Evolutionary conservation across 2,888 invertebrate genomes (phyloP), one percentile per base, ranked within the genome.

Genomic region (Drosophila melanosoma): DNA sequence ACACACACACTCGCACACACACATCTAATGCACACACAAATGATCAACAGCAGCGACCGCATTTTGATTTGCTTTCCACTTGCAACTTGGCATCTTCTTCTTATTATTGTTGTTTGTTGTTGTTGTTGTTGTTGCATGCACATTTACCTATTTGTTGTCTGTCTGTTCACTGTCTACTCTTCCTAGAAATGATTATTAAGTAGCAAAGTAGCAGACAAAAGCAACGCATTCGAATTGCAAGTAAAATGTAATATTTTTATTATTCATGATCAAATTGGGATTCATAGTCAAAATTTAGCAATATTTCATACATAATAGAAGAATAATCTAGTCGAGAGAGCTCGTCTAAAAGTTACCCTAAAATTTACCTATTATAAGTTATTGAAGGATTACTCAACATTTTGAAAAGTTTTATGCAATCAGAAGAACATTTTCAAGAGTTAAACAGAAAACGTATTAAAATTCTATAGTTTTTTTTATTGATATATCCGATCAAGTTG

Each of bases 31-130:
- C 20, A 38, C 38, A 48, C 49, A 3, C 8, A 40, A 69, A 62
- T 64, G 64, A 75, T 62, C 71, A 56, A 8, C 26, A 71, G 38
- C 51, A 62, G 48, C 74, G 64, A 74, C 68, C 63, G 74, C 79
- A 65, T 51, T 76, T 63, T 33, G n/a, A 33, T 45, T 54, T 54
- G 56, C 23, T 49, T 67, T 23, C 52, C 8, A 69, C 64, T 52
- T 63, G 49, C 32, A 40, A 58, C 53, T 54, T 49, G 49, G 36
- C 60, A 42, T 26, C 36, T 53, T 32, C 23, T 53, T 52, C 23
- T 36, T 23, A 38, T 40, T 63, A 59, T 52, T 73, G n/a, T 40
- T 36, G 35, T 53, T 45, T 45, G 51, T 51, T 52, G 26, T 38
- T 56, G 7, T 29, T 40, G 56, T n/a, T 56, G 38, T 56, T 65